A percentile compares a stretch with the other conserved stretches of the same genome.
Conservation (phyloP, 2,888 invertebrate genomes). For the Eutolmus rufibarbis region DNA sequence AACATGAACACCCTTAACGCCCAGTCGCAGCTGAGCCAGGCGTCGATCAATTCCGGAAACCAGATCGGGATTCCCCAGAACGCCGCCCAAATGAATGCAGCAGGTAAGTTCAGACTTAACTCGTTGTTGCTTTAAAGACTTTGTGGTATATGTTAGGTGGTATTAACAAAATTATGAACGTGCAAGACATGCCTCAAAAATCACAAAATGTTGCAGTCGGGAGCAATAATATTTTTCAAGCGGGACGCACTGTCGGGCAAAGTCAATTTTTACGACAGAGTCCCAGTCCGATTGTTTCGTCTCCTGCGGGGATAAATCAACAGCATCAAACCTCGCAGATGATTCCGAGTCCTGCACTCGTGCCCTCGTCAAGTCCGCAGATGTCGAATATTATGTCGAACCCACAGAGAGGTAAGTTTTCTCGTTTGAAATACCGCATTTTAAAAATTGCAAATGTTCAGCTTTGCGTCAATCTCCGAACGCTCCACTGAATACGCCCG, state of each 20-base stretch:
- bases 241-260: constrained; percentile 71
- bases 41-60: constrained; percentile 60
- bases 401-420: constrained; percentile 61
- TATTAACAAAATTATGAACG: constrained; percentile 48
- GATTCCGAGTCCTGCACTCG: constrained; percentile 75
- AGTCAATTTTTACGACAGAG: constrained; percentile 81
- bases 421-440: not conserved
- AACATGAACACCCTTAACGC: constrained; percentile 37
- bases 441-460: not conserved
- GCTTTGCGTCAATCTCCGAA: constrained; percentile 82
- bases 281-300: constrained; percentile 79
- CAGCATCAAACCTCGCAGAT: constrained; percentile 66
- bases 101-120: constrained; percentile 30
- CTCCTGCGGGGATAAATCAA: constrained; percentile 67
- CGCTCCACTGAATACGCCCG: constrained; percentile 82
- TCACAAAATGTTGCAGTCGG: constrained; percentile 55
- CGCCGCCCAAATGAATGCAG: constrained; percentile 46
- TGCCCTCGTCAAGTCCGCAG: constrained; percentile 73
- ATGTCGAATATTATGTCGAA: constrained; percentile 68
- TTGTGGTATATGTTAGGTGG: constrained; percentile 19
- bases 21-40: constrained; percentile 43
- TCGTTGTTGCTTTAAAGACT: not conserved
- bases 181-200: constrained; percentile 45
- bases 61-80: constrained; percentile 48
- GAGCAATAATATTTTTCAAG: constrained; percentile 64